Conservation (phyloP, 2,797 vertebrate genomes). For the Crypturellus tataupa region DNA sequence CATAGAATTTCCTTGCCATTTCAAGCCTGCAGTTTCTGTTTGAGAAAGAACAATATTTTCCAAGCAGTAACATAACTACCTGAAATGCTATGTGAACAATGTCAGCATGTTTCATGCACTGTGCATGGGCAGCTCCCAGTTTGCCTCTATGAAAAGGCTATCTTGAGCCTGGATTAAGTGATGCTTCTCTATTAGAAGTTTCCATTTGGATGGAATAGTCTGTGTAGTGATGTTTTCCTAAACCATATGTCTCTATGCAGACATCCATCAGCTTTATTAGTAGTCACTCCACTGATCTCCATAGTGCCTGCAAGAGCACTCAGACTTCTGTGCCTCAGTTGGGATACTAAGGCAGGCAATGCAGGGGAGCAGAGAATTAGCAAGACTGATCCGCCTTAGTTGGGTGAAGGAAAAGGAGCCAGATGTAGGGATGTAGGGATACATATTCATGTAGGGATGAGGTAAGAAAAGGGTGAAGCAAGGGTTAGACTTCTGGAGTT, state of each 20-base stretch:
- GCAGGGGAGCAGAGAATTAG: background rate
- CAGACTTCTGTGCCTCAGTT: background rate
- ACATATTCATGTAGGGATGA: rapidly evolving
- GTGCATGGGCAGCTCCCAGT: background rate
- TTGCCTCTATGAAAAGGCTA: background rate
- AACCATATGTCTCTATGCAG: rapidly evolving
- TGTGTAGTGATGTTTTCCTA: background rate
- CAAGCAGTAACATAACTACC: background rate
- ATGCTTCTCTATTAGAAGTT: background rate
- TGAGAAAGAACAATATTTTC: background rate
- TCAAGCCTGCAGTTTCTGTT: constrained; percentile 11
- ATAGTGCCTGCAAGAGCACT: background rate
- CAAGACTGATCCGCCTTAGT: background rate
- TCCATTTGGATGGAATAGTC: background rate
- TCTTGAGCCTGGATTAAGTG: background rate
- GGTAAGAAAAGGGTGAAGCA: background rate
- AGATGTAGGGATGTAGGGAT: too few relatives aligned
- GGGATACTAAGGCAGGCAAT: background rate
- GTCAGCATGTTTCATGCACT: rapidly evolving
- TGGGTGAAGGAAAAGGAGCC: rapidly evolving
- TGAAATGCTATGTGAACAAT: background rate
- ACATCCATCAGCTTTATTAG: background rate
- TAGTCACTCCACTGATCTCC: background rate
- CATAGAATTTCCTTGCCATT: constrained; percentile 24
- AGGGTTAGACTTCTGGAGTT: background rate